Evolutionary conservation across 1,140 invertebrate species (phyloP).

Genomic region (Heliothis subflexa): DNA sequence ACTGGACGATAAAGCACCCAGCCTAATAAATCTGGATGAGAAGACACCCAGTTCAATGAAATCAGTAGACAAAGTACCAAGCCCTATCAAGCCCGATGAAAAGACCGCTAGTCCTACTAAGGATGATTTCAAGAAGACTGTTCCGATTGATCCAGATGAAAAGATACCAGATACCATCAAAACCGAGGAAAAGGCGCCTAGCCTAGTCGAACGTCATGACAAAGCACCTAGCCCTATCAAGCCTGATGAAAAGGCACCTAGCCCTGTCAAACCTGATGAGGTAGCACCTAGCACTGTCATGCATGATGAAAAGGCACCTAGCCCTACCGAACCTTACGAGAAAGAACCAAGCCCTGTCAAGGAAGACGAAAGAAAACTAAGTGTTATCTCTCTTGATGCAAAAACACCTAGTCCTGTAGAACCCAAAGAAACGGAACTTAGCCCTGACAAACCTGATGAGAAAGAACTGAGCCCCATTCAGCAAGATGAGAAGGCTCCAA

Average conservation of each 20-base stretch:
- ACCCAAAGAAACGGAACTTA: background rate
- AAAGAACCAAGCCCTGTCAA: background rate
- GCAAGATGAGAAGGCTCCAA: background rate
- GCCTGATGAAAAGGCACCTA: background rate
- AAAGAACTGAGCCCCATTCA: background rate
- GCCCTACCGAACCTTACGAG: background rate
- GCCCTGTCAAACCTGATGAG: background rate
- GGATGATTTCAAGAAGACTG: too few species aligned
- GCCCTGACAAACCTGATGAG: background rate
- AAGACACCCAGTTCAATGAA: background rate
- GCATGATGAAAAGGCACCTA: background rate
- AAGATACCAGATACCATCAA: background rate
- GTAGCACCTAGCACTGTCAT: background rate
- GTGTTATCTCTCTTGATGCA: background rate
- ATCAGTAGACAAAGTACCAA: background rate
- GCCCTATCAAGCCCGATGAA: background rate
- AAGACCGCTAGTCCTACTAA: background rate
- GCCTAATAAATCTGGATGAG: background rate
- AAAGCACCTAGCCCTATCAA: background rate
- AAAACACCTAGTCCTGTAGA: background rate
- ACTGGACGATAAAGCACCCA: background rate
- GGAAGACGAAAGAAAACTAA: background rate
- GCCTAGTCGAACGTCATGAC: too few species aligned
- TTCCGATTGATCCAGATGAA: background rate
- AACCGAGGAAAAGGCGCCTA: conserved; percentile 1